phyloP scores from a whole-genome alignment of 2,797 vertebrate genomes.

The Catostomus latipinnis region DNA sequence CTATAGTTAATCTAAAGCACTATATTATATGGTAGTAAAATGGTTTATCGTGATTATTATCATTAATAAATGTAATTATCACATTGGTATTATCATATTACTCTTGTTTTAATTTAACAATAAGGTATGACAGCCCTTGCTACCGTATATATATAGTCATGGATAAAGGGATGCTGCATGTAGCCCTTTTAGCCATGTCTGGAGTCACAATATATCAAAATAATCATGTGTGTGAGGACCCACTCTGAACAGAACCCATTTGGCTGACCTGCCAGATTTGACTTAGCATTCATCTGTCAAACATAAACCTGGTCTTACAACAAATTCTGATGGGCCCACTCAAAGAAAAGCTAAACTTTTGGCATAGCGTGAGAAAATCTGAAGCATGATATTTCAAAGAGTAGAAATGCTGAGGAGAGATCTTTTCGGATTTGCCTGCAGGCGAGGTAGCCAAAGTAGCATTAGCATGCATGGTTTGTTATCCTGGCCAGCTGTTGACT shows the following conservation, averaged over 20 bases:
- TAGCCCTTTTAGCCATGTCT: too few relatives aligned
- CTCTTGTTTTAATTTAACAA: too few relatives aligned
- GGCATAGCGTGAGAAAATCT: not conserved
- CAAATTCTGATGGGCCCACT: not conserved
- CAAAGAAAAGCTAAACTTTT: not conserved
- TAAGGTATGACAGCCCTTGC: too few relatives aligned
- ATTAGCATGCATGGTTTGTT: not conserved
- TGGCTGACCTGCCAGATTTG: not conserved
- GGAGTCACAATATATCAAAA: too few relatives aligned
- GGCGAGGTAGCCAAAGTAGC: not conserved
- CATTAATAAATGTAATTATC: not conserved
- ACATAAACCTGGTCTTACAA: not conserved
- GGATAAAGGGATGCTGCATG: too few relatives aligned
- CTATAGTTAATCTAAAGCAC: not conserved
- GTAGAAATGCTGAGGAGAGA: not conserved
- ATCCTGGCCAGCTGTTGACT: not conserved
- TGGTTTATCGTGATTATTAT: not conserved
- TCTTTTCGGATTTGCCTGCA: too few relatives aligned
- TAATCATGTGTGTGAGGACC: not conserved
- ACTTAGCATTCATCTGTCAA: constrained; percentile 6
- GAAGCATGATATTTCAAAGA: not conserved
- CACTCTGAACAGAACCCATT: not conserved
- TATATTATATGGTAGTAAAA: not conserved
- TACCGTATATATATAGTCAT: too few relatives aligned
- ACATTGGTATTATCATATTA: too few relatives aligned